Percentiles rank a stretch among this genome's conserved stretches.
Conservation (phyloP, 2,888 invertebrate genomes). For the Melinaea menophilus region DNA sequence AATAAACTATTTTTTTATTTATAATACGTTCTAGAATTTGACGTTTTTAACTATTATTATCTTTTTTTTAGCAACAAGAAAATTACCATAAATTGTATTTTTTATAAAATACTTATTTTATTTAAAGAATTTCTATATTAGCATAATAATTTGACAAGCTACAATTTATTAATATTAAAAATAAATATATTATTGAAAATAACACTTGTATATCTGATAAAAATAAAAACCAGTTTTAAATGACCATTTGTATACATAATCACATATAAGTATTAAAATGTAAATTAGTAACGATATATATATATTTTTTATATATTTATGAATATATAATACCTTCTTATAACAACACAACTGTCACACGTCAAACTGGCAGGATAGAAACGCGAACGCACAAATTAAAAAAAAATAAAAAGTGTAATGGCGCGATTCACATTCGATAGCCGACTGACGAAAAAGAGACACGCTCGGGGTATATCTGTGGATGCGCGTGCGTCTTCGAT, state of each 20-base stretch:
- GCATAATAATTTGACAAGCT: no score
- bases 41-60: no score
- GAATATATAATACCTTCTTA: neutral
- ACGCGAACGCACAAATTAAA: constrained; percentile 10
- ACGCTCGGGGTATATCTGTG: constrained; percentile 40
- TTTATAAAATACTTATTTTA: no score
- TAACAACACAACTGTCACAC: constrained; percentile 24
- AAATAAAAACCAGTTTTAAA: neutral
- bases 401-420: constrained; percentile 20
- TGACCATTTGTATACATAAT: neutral
- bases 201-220: neutral
- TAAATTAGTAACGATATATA: neutral
- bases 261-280: neutral
- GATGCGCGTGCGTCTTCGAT: constrained; percentile 34
- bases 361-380: constrained; percentile 13
- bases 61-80: no score
- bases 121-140: no score
- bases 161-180: neutral
- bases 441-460: constrained; percentile 41
- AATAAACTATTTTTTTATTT: no score
- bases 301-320: neutral
- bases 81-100: no score
- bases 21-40: no score
- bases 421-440: constrained; percentile 34
- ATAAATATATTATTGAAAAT: neutral